phyloP scores from a whole-genome alignment of 1,140 invertebrate species.

The Nixonia krombeini region DNA sequence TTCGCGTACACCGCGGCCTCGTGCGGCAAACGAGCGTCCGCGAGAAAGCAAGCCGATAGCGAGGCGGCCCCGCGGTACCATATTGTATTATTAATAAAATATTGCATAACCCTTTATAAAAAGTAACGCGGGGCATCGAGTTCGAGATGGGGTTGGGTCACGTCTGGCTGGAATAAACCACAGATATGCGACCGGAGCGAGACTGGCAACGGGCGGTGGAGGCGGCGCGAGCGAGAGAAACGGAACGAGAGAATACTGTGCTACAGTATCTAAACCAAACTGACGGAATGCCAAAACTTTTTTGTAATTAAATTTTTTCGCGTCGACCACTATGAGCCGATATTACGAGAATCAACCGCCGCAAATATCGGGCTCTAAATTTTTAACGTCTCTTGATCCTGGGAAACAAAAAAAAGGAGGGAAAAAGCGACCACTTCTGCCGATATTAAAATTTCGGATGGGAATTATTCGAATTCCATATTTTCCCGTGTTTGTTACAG shows the following conservation, averaged over 20 bases:
- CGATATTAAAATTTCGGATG: slow-evolving; percentile 43
- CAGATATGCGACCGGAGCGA: slow-evolving; percentile 55
- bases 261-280: slow-evolving; percentile 57
- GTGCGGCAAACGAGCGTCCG: slow-evolving; percentile 22
- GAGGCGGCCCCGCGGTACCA: slow-evolving; percentile 26
- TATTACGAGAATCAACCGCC: slow-evolving; percentile 50
- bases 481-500: slow-evolving; percentile 13
- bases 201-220: slow-evolving; percentile 2
- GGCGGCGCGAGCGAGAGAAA: slow-evolving; percentile 20
- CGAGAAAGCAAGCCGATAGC: slow-evolving; percentile 50
- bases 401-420: no score
- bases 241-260: slow-evolving; percentile 22
- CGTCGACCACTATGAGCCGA: slow-evolving; percentile 51
- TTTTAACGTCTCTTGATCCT: slow-evolving; percentile 40
- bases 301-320: slow-evolving; percentile 68
- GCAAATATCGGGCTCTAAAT: slow-evolving; percentile 53
- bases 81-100: slow-evolving; percentile 61
- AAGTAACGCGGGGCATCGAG: slow-evolving; percentile 36
- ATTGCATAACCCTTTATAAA: slow-evolving; percentile 57
- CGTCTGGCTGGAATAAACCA: slow-evolving; percentile 57
- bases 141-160: slow-evolving; percentile 33
- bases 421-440: slow-evolving; percentile 23
- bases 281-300: slow-evolving; percentile 68
- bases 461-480: slow-evolving; percentile 35
- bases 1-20: slow-evolving; percentile 20